Conservation (phyloP, 2,797 vertebrate species). For the Spinus olivaceus region DNA sequence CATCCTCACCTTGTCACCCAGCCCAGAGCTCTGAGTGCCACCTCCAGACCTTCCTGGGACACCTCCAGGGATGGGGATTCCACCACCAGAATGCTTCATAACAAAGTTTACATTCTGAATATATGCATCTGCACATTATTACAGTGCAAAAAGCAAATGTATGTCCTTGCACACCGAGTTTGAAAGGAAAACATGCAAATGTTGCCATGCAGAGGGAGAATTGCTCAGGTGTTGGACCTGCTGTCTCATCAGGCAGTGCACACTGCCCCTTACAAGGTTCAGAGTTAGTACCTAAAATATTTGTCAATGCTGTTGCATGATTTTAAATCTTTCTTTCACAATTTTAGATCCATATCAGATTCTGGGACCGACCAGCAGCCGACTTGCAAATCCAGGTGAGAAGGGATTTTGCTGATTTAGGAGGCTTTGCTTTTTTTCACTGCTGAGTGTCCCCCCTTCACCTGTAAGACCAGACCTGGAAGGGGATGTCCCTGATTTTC, state of each 20-base stretch:
- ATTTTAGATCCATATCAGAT: slow-evolving; percentile 87
- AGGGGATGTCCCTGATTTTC: neutral
- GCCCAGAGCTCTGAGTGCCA: neutral
- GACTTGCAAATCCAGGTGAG: slow-evolving; percentile 89
- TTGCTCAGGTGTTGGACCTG: neutral
- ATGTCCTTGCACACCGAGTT: rapidly evolving
- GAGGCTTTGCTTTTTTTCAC: neutral
- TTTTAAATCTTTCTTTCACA: neutral
- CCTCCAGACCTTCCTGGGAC: neutral
- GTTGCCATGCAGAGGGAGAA: neutral
- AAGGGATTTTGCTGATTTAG: neutral
- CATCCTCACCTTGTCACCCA: neutral
- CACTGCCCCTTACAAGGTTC: neutral
- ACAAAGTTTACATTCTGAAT: neutral
- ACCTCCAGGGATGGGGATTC: neutral
- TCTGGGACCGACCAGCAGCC: slow-evolving; percentile 87
- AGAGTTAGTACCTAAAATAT: neutral
- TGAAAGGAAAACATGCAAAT: neutral
- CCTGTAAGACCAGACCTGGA: neutral
- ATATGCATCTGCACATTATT: neutral
- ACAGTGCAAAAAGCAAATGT: neutral
- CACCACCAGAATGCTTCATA: neutral
- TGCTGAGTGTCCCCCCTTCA: neutral
- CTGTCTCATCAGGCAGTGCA: neutral
- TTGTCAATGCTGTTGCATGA: neutral